Evolutionary conservation across 2,113 vertebrate species (phyloP).

Genomic region (Dicerorhinus sumatrensis): DNA sequence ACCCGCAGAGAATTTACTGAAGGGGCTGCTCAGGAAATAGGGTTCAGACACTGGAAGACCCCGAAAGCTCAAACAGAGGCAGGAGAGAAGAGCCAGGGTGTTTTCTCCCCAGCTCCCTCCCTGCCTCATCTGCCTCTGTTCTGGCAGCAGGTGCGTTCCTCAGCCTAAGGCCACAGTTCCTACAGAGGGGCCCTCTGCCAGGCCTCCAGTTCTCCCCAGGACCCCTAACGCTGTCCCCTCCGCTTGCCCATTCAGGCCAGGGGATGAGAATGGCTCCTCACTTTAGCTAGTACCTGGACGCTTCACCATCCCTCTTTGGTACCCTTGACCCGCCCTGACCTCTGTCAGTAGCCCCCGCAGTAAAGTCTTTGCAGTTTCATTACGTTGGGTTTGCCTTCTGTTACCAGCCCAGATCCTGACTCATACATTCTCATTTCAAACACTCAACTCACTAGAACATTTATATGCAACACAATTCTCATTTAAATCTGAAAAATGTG

Average conservation of each 20-base stretch:
- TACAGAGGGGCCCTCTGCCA: neutral
- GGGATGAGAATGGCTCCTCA: neutral
- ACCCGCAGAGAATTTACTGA: neutral
- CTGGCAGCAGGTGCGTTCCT: neutral
- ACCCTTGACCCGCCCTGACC: neutral
- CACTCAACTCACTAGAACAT: neutral
- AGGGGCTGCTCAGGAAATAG: neutral
- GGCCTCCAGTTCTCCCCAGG: neutral
- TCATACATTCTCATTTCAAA: neutral
- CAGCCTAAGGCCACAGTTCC: neutral
- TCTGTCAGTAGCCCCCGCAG: neutral
- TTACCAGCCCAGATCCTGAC: neutral
- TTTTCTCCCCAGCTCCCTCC: no score
- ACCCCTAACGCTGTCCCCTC: neutral
- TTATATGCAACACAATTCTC: neutral
- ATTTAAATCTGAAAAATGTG: neutral
- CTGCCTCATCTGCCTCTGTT: neutral
- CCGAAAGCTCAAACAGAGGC: neutral
- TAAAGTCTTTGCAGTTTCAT: neutral
- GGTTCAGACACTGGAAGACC: neutral
- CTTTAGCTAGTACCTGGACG: neutral
- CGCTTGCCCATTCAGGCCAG: neutral
- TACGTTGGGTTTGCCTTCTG: neutral
- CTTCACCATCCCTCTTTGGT: neutral
- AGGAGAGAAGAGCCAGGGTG: neutral